Evolutionary conservation across 2,113 vertebrate species (phyloP), one percentile per base, ranked within the genome.

Genomic region (Aphyosemion australe): DNA sequence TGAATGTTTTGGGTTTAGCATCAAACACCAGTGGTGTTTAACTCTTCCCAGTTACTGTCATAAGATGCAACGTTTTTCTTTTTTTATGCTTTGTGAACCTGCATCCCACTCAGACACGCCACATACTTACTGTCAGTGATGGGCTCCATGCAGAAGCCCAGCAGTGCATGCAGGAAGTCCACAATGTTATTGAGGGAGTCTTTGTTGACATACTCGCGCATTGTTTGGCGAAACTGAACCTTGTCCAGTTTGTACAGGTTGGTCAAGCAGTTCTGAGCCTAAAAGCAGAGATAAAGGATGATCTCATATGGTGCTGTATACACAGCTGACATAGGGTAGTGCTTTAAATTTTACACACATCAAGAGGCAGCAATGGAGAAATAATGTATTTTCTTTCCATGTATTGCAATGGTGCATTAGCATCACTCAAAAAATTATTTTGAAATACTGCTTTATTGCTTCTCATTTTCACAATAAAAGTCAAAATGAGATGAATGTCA

Each of bases 121-220:
- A n/a, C 77, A 57, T 66, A 88, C 97, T 99, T 94, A 99, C 97
- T 99, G 89, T 99, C 97, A 48, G 97, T 97, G 80, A 97, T 93
- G 2, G 97, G 97, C 88, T 99, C 97, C 97, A 99, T 99, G 84
- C 97, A 99, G 91, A 99, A 99, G 86, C 97, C 97, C 87, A 99
- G 93, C 69, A 99, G 93, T 68, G 97, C 97, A 76, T 99, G 97
- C 69, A 99, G 94, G 92, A 99, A 99, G 94, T 99, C 97, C 90
- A 99, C 97, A 70, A 99, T 97, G 8, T 99, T 99, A 92, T 99
- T 99, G 80, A 99, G 95, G 37, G 97, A 98, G 85, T 99, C 97
- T 84, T 95, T 98, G 92, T 96, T 97, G 85, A 99, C 97, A 59
- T 99, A 98, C 80, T 98, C 96, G 76, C 95, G 94, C 95, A 99